Evolutionary conservation across 2,888 invertebrate species (phyloP).

Genomic region (Bombylius major): DNA sequence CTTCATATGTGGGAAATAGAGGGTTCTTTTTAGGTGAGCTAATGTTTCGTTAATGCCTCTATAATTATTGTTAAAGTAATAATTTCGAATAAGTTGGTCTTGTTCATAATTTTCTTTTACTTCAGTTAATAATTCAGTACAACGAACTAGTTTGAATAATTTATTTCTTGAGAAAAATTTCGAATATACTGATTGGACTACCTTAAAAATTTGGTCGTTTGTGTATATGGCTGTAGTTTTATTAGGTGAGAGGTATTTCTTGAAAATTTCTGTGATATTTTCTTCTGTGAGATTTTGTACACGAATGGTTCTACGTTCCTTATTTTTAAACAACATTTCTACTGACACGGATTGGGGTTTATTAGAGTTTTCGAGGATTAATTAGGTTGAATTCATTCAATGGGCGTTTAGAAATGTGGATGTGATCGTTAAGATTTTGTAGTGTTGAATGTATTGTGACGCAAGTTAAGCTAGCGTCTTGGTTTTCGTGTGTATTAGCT

Average conservation of each 20-base stretch:
- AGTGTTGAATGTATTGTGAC: too few relatives aligned
- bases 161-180: constrained; percentile 5
- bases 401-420: too few relatives aligned
- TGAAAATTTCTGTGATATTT: background rate
- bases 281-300: too few relatives aligned
- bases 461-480: too few relatives aligned
- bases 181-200: constrained; percentile 3
- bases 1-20: background rate
- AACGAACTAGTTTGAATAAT: constrained; percentile 1
- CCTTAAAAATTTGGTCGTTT: constrained; percentile 5
- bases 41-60: background rate
- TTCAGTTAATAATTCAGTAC: background rate
- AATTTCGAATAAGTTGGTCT: background rate
- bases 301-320: too few relatives aligned
- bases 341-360: too few relatives aligned
- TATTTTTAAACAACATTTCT: too few relatives aligned
- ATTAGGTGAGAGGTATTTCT: constrained; percentile 3
- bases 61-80: background rate
- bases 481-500: too few relatives aligned
- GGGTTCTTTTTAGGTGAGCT: background rate
- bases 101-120: background rate
- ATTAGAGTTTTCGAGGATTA: too few relatives aligned
- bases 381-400: too few relatives aligned
- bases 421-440: too few relatives aligned
- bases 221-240: constrained; percentile 2